Percentiles rank a stretch among this genome's conserved stretches.
These are phyloP conservation scores for Pipistrellus kuhlii DNA, from an alignment of 2,797 vertebrate species.

Conservation along the genomic window DNA sequence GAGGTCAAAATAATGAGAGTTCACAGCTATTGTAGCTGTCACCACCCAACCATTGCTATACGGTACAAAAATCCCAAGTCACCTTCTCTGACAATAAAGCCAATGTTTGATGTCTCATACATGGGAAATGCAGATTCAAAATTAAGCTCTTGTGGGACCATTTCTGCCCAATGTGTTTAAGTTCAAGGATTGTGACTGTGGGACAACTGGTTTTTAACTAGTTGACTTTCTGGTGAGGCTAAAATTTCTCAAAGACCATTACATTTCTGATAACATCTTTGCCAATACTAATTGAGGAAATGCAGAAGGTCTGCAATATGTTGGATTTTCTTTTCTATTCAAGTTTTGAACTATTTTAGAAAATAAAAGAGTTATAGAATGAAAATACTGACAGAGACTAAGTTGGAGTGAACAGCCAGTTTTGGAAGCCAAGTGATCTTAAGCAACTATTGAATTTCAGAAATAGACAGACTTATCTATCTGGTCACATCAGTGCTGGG, in stretches of 20 bases:
- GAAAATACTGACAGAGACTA: background rate
- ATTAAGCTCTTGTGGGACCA: background rate
- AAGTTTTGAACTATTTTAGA: background rate
- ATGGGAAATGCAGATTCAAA: background rate
- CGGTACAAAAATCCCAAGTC: background rate
- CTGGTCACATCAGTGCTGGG: too few species aligned
- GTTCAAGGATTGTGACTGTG: background rate
- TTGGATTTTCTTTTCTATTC: background rate
- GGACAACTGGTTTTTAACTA: background rate
- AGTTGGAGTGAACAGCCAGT: background rate
- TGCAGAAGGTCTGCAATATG: background rate
- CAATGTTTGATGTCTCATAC: background rate
- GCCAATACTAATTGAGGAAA: background rate
- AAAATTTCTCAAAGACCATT: background rate
- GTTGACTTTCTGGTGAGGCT: background rate
- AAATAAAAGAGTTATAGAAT: background rate
- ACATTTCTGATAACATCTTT: slow-evolving; percentile 19
- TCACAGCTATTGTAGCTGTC: background rate
- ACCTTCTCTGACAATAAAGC: background rate
- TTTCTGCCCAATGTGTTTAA: background rate
- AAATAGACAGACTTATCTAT: background rate
- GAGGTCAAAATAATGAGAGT: background rate
- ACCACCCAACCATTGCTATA: background rate
- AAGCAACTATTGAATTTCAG: background rate
- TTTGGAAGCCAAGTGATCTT: background rate